Base-by-base conservation (phyloP, 2,797 vertebrate genomes). In the Sebastes matsubarae region DNA sequence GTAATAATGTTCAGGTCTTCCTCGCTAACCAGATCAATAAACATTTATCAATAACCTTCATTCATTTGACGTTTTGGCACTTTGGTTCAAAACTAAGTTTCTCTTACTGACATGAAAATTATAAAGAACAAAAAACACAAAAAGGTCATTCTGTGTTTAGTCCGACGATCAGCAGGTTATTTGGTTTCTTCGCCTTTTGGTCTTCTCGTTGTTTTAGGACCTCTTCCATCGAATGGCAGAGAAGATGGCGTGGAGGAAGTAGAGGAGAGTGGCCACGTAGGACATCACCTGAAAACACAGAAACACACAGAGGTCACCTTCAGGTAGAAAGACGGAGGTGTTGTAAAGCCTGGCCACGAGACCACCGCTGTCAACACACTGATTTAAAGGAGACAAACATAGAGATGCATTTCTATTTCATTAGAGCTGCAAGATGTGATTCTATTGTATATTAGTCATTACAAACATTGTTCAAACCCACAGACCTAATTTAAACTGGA, bases 161-260 rank as follows among this genome's bases (percentile, higher is more conserved):
- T 32, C 29, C 58, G 38, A 7, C 24, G 10, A 71, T 52, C 20
- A 34, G 29, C 8, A 52, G 18, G 5, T 59, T 14, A 12, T 68
- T 34, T 74, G 6, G 18, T 59, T 67, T 16, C n/a, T 69, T 58
- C 29, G 73, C 2, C 38, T 61, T 61, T 66, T 67, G 9, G 9
- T 68, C 2, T 16, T 72, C 32, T 27, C 8, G 27, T 18, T 68
- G 87, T 34, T 34, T 92, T 83, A 94, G 59, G 87, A 82, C 9
- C 83, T 93, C 73, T 83, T 94, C 94, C 95, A 96, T 80, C 94
- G 83, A 27, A 92, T 87, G 50, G 89, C 92, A 3, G 94, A 96
- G 80, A 95, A 91, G 80, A 96, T 86, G 72, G 94, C 64, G 2
- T 96, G 95, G 12, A 95, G 5, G 75, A 94, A 92, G 89, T 96